phyloP scores from a whole-genome alignment of 2,113 vertebrate species.

The Microtus montanus region DNA sequence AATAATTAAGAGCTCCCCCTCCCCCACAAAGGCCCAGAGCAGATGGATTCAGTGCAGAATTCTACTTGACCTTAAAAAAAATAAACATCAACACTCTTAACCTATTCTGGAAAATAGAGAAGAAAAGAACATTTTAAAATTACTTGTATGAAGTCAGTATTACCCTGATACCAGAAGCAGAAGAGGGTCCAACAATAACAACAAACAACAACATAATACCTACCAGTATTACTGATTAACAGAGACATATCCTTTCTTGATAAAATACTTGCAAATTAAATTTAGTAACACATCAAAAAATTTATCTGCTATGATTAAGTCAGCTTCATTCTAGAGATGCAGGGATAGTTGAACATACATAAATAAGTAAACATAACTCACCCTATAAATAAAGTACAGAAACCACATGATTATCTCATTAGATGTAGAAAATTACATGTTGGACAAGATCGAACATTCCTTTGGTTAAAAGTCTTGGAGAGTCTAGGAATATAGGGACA shows the following conservation, averaged over 20 bases:
- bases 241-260: neutral
- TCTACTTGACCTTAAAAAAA: neutral
- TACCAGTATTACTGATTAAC: neutral
- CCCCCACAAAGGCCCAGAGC: neutral
- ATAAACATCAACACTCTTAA: neutral
- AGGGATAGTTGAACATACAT: neutral
- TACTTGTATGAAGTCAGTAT: neutral
- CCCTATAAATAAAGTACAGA: neutral
- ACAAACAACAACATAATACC: neutral
- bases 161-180: neutral
- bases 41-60: neutral
- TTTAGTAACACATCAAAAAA: neutral
- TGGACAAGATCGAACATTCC: neutral
- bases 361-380: neutral
- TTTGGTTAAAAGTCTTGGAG: neutral
- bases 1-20: neutral
- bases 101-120: neutral
- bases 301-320: neutral
- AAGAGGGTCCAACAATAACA: neutral
- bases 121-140: neutral
- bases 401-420: neutral
- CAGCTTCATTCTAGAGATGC: neutral
- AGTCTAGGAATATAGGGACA: neutral
- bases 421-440: neutral
- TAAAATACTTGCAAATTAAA: neutral